Evolutionary conservation across 2,888 invertebrate species (phyloP).

Genomic region (Stramonita haemastoma): DNA sequence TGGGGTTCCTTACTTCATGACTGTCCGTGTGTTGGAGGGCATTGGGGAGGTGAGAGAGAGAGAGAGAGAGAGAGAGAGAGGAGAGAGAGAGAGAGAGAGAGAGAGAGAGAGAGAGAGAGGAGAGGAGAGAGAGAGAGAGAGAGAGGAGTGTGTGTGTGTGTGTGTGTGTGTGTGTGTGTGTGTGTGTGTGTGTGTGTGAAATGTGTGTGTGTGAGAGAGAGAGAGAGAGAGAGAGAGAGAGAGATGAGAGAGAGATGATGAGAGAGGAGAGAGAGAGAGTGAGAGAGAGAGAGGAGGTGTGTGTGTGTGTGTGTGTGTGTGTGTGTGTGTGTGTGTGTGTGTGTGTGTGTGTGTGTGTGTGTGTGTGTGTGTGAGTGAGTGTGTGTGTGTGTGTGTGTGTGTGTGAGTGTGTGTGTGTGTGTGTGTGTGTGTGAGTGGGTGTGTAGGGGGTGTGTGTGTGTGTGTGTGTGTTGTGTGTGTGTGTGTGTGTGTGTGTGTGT

Average conservation of each 20-base stretch:
- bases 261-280: not conserved
- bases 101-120: not conserved
- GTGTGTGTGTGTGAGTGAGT: not conserved
- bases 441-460: too few species aligned
- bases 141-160: not conserved
- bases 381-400: too few species aligned
- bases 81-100: not conserved
- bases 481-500: too few species aligned
- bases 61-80: too few species aligned
- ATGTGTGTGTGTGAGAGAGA: not conserved
- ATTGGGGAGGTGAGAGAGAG: constrained; percentile 84
- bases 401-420: too few species aligned
- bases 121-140: not conserved
- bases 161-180: too few species aligned
- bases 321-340: not conserved
- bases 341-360: not conserved
- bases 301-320: too few species aligned
- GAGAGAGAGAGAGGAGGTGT: not conserved
- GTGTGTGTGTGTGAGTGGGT: too few species aligned
- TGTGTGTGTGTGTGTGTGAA: not conserved
- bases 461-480: too few species aligned
- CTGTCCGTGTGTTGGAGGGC: constrained; percentile 87
- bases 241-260: not conserved
- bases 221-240: not conserved
- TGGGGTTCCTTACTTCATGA: constrained; percentile 85